phyloP scores from a whole-genome alignment of 2,113 vertebrate species.

The Caloenas nicobarica region DNA sequence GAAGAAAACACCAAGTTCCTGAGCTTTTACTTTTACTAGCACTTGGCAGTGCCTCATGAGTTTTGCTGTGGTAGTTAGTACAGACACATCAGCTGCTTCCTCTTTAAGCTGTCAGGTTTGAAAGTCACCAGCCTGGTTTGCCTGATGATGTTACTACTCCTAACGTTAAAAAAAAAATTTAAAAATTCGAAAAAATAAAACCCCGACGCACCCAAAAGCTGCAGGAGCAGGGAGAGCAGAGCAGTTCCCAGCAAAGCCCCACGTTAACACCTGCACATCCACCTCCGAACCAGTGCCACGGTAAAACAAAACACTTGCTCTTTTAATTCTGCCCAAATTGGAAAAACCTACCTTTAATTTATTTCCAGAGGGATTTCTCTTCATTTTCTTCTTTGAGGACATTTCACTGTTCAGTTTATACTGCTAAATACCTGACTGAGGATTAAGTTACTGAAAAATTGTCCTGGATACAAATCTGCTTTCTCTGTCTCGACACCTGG shows the following conservation, averaged over 20 bases:
- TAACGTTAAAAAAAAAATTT: background rate
- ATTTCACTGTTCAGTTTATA: fast-evolving
- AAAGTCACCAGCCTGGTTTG: background rate
- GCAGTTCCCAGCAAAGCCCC: background rate
- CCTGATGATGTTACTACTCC: too few relatives aligned
- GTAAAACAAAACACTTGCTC: fast-evolving
- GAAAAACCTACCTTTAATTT: background rate
- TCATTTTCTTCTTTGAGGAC: background rate
- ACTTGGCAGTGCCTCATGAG: too few relatives aligned
- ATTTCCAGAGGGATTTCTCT: fast-evolving
- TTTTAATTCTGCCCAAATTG: fast-evolving
- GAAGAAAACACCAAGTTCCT: fast-evolving
- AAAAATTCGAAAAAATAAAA: too few relatives aligned
- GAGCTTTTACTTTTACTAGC: background rate
- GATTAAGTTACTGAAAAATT: fast-evolving
- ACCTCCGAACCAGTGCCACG: fast-evolving
- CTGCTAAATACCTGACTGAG: fast-evolving
- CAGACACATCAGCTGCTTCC: background rate
- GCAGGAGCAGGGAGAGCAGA: background rate
- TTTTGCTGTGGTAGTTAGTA: background rate
- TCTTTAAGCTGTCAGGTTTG: background rate
- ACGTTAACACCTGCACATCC: fast-evolving
- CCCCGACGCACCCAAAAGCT: too few relatives aligned
- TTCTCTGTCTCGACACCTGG: too few relatives aligned
- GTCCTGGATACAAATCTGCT: fast-evolving